Percentiles rank a stretch among this genome's conserved stretches.
phyloP scores from a whole-genome alignment of 2,888 invertebrate species.

The Watsonalla cultraria region DNA sequence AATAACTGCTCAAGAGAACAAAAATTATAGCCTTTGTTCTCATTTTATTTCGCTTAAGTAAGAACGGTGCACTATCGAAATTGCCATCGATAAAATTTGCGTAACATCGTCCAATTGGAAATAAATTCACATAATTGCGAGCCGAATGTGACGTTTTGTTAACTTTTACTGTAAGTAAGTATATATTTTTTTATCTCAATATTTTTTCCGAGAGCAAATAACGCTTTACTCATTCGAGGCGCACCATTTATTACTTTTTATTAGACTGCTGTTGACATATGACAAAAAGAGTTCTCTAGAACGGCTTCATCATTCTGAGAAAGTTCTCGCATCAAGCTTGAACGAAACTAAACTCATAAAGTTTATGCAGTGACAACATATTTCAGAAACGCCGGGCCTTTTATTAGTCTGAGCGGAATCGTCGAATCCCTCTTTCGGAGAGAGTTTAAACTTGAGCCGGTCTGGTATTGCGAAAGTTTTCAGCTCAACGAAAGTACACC shows the following conservation, averaged over 20 bases:
- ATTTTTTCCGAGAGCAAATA: constrained; percentile 19
- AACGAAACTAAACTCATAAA: constrained; percentile 69
- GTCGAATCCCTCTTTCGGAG: constrained; percentile 48
- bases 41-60: constrained; percentile 58
- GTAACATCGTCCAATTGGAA: constrained; percentile 50
- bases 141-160: constrained; percentile 50
- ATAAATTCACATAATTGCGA: constrained; percentile 68
- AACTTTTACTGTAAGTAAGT: constrained; percentile 18
- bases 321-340: constrained; percentile 52
- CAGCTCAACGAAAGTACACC: constrained; percentile 73
- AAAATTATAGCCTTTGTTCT: constrained; percentile 60
- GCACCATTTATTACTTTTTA: constrained; percentile 20
- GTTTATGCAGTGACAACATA: constrained; percentile 76
- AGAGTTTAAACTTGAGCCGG: constrained; percentile 64
- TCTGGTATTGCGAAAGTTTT: constrained; percentile 73
- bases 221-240: constrained; percentile 16
- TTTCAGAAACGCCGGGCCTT: constrained; percentile 64
- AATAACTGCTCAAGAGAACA: constrained; percentile 54
- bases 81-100: constrained; percentile 69
- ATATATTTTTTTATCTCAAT: constrained; percentile 20
- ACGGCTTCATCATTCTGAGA: constrained; percentile 36
- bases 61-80: constrained; percentile 65
- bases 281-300: constrained; percentile 35
- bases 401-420: constrained; percentile 69
- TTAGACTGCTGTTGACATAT: constrained; percentile 33